A percentile compares a stretch with the other conserved stretches of the same genome.
phyloP scores from a whole-genome alignment of 2,113 vertebrate genomes.

The Aviceda subcristata region DNA sequence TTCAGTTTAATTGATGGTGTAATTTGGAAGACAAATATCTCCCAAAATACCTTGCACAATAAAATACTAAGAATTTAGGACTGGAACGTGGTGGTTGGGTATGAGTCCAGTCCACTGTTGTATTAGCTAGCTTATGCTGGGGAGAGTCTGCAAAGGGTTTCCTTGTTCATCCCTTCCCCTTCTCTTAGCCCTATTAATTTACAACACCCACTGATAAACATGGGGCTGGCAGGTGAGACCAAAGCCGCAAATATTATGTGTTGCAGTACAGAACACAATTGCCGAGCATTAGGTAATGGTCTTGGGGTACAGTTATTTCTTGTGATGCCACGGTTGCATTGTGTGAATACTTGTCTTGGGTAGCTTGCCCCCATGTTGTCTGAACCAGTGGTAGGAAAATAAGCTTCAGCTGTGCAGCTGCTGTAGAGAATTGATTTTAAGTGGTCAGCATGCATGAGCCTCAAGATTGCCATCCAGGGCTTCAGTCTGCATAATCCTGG shows the following conservation, averaged over 20 bases:
- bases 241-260: accelerated
- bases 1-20: not conserved
- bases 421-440: not conserved
- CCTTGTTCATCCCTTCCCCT: not conserved
- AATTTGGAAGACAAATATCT: not conserved
- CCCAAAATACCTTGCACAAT: not conserved
- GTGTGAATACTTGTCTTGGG: accelerated
- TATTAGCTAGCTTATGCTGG: not conserved
- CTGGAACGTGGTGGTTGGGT: not conserved
- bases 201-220: not conserved
- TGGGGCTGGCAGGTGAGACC: not conserved
- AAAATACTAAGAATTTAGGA: not conserved
- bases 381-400: not conserved
- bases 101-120: not conserved
- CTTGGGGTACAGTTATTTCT: not conserved
- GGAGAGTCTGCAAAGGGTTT: not conserved
- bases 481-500: not conserved
- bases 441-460: not conserved
- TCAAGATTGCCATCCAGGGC: not conserved
- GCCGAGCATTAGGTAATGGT: too few relatives aligned
- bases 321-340: accelerated
- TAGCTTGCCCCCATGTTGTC: not conserved
- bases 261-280: not conserved
- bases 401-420: not conserved
- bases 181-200: not conserved